phyloP scores from a whole-genome alignment of 2,113 vertebrate species.

The Elephas maximus region DNA sequence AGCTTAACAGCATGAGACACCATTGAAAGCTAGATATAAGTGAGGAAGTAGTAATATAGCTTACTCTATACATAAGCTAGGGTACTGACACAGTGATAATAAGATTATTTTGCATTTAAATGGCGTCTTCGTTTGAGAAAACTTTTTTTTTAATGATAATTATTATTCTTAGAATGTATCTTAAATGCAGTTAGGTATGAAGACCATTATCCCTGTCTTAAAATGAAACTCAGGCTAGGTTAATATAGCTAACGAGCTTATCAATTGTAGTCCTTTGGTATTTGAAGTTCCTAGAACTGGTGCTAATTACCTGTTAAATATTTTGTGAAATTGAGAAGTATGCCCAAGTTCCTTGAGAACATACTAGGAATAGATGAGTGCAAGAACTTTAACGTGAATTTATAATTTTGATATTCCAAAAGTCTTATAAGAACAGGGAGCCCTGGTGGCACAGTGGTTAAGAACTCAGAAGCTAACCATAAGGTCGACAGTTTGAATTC shows the following conservation, averaged over 20 bases:
- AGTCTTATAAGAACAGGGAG: neutral
- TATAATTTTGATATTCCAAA: neutral
- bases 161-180: conserved; percentile 29
- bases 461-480: too few species aligned
- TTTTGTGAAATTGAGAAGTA: neutral
- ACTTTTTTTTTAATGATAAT: conserved; percentile 42
- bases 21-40: conserved; percentile 45
- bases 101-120: conserved; percentile 77
- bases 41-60: conserved; percentile 21
- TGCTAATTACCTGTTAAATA: neutral
- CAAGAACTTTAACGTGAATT: neutral
- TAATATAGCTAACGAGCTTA: neutral
- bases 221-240: conserved; percentile 28
- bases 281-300: neutral
- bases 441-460: too few species aligned
- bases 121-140: conserved; percentile 16
- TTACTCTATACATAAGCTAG: conserved; percentile 22
- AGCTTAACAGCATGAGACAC: conserved; percentile 74
- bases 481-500: too few species aligned
- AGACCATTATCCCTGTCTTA: neutral
- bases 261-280: neutral
- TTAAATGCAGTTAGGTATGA: conserved; percentile 15
- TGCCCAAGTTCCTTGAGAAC: neutral
- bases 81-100: conserved; percentile 48
- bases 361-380: neutral